Conservation (phyloP, 2,888 invertebrate species). For the Himalopsyche kuldschensis region DNA sequence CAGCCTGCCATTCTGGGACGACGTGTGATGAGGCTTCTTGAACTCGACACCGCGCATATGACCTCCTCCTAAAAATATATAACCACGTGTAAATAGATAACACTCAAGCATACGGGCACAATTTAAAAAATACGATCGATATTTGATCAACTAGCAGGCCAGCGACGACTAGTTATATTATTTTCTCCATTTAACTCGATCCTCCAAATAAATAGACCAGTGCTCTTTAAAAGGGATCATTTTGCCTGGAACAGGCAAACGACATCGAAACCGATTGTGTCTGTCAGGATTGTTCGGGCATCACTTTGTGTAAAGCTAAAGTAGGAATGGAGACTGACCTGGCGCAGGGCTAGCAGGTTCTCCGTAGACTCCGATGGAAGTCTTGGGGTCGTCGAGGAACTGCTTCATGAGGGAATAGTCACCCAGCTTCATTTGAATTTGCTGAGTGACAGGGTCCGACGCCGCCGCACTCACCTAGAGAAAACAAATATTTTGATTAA, state of each 20-base stretch:
- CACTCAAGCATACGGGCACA: background rate
- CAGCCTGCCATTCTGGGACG: constrained; percentile 53
- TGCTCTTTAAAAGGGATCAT: no score
- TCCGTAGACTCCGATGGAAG: constrained; percentile 71
- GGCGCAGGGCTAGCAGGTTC: constrained; percentile 68
- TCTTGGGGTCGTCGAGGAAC: constrained; percentile 65
- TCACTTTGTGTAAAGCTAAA: no score
- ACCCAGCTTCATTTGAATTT: constrained; percentile 73
- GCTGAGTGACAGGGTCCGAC: constrained; percentile 67
- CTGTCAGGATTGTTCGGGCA: no score
- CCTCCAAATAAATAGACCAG: no score
- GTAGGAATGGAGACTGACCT: constrained; percentile 44
- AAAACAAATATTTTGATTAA: constrained; percentile 24
- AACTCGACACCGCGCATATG: constrained; percentile 62
- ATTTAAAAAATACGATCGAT: background rate
- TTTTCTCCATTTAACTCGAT: no score
- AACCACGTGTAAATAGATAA: background rate
- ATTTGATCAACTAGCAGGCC: no score
- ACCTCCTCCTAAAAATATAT: constrained; percentile 47
- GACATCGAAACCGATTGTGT: no score
- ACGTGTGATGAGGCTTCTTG: constrained; percentile 64
- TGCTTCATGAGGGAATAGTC: constrained; percentile 70
- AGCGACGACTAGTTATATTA: no score
- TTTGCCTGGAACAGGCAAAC: no score
- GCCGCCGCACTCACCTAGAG: constrained; percentile 66